Evolutionary conservation across 2,888 invertebrate genomes (phyloP), one percentile per base, ranked within the genome.

Genomic region (Eupithecia subumbrata): DNA sequence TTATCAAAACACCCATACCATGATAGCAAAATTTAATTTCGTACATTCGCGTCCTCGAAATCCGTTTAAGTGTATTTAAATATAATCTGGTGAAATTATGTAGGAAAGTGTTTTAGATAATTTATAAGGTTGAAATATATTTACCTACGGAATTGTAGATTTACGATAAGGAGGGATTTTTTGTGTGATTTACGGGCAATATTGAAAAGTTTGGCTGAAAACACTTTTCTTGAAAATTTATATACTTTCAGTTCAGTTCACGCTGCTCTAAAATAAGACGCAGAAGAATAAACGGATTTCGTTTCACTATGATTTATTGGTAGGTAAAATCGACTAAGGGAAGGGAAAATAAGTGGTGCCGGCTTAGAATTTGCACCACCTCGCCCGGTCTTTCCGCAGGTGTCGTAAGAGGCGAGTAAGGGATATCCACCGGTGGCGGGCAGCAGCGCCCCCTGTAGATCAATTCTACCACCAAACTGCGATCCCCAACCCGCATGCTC

Each of bases 21-120:
- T 82, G 81, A 82, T 76, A 78, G 77, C 82, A 80, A 86, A 87
- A 87, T 87, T 87, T 60, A 81, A 80, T 82, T 81, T 79, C 74
- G 77, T 75, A 77, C 79, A 80, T 80, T 80, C 75, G 77, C 64
- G 76, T 78, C 72, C 76, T 74, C 72, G 75, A 74, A 74, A 76
- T 72, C 72, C 43, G 78, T 66, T 75, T 69, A 70, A 68, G 69
- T 45, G 56, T 76, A 78, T 79, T 79, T 76, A 78, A 74, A 72
- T 64, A 75, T 78, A 78, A 77, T 76, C 74, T 73, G 74, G 72
- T 78, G 71, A 79, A 78, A 79, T 78, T 79, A 72, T 69, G 74
- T 68, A 75, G 63, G 71, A 56, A n/a, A 77, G 75, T 76, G 74
- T 74, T 77, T 79, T 69, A 67, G 72, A 66, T 63, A 68, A 52